phyloP scores from a whole-genome alignment of 23 tunicate genomes.

The Halocynthia aurantium region DNA sequence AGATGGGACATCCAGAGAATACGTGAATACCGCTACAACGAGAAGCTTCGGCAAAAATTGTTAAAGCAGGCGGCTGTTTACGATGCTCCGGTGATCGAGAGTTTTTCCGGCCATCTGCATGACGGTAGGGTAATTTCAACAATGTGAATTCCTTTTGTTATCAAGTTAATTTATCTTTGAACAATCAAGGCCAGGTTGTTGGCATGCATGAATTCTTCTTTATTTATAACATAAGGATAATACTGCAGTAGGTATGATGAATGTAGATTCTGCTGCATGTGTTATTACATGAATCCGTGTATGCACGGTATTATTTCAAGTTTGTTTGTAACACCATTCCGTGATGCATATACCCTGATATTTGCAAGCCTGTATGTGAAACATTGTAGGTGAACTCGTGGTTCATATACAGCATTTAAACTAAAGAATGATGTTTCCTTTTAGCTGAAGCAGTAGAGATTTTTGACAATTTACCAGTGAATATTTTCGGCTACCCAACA shows the following conservation, averaged over 20 bases:
- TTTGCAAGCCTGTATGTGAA: no score
- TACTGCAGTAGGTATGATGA: no score
- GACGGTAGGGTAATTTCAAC: slow-evolving; percentile 14
- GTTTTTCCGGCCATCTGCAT: slow-evolving; percentile 25
- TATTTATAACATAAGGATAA: no score
- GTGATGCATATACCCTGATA: no score
- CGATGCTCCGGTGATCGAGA: slow-evolving; percentile 14
- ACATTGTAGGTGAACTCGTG: background rate
- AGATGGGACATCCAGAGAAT: slow-evolving; percentile 88
- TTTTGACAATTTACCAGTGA: slow-evolving; percentile 50
- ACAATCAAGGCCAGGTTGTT: no score
- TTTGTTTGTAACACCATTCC: no score
- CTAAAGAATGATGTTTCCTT: background rate
- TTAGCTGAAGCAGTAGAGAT: slow-evolving; percentile 48
- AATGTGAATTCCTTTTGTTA: background rate
- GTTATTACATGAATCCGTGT: no score
- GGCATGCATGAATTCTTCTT: no score
- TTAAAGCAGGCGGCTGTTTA: slow-evolving; percentile 36
- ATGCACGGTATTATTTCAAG: no score
- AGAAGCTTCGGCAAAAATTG: slow-evolving; percentile 49
- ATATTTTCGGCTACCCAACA: slow-evolving; percentile 49
- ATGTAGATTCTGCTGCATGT: no score
- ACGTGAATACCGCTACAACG: slow-evolving; percentile 79
- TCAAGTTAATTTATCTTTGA: no score
- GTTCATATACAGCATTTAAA: background rate